Base-by-base conservation (phyloP, 1,140 invertebrate species). In the Cardiocondyla obscurior region DNA sequence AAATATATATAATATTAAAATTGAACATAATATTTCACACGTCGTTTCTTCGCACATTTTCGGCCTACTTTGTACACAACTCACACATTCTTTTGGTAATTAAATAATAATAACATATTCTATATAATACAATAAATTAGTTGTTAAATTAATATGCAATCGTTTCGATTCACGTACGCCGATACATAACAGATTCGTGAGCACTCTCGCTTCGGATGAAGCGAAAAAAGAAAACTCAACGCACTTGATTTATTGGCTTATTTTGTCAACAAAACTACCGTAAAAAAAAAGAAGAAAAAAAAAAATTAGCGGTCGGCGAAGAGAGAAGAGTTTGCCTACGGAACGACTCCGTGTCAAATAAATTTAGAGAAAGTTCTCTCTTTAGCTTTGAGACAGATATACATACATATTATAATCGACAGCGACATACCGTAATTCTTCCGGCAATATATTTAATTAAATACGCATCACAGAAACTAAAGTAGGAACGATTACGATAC, bases 61-160 rank as follows among this genome's bases (percentile, higher is more conserved):
- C 25, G 33, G 22, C 33, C 51, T 16, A 28, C 30, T 70, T 70
- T 53, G 58, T 53, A 73, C 70, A 28, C 16, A 57, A n/a, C 22
- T 73, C n/a, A 14, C 39, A 19, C 57, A n/a, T 30, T 0, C 19
- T 30, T 60, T 39, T n/a, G 0, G 42, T 19, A 30, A 76, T 76
- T 69, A 69, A 77, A 69, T 69, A 69, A 79, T 28, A 69, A 69
- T 39, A 73, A 57, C 69, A 76, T 46, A 64, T 53, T 51, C 16
- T 64, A 77, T 36, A 65, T 28, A 53, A 53, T 19, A 51, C 22
- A 39, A 39, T 69, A 69, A 79, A 69, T 67, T 69, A 67, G 42
- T 39, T 53, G 8, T 64, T 53, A 19, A 51, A 79, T 67, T 79
- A 65, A 49, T 49, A 30, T 42, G 46, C 46, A n/a, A 39, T 53